Evolutionary conservation across 2,888 invertebrate species (phyloP).

Genomic region (Drosophila quinaria): DNA sequence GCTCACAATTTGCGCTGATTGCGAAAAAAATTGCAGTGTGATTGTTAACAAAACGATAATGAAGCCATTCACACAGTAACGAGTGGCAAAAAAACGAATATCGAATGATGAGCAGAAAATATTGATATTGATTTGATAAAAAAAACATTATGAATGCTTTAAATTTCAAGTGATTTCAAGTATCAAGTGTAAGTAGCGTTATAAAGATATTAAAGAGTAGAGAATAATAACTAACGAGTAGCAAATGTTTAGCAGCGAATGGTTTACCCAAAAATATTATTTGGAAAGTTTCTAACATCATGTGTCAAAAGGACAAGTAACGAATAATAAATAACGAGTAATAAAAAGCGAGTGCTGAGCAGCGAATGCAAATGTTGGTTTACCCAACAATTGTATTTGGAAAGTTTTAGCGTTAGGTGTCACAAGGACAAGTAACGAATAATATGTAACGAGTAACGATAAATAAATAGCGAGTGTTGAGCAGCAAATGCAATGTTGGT

Average conservation of each 20-base stretch:
- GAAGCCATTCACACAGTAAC: conserved; percentile 18
- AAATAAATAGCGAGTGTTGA: background rate
- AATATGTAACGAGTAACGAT: background rate
- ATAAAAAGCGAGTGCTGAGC: background rate
- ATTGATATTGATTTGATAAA: background rate
- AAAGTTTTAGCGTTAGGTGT: background rate
- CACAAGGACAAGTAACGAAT: background rate
- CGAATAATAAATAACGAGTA: conserved; percentile 1
- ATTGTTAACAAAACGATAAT: conserved; percentile 27
- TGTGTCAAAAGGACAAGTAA: background rate
- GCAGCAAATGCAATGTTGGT: background rate
- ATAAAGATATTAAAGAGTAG: background rate
- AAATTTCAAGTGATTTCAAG: background rate
- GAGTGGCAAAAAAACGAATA: conserved; percentile 12
- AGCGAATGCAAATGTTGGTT: background rate
- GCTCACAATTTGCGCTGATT: conserved; percentile 44
- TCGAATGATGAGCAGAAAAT: background rate
- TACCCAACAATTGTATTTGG: background rate
- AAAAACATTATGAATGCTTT: background rate
- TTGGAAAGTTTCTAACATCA: background rate
- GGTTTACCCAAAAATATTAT: background rate
- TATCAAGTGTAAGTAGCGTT: background rate
- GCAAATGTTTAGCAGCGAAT: background rate
- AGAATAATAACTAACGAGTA: conserved; percentile 2
- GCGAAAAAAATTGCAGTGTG: conserved; percentile 6